Evolutionary conservation across 2,113 vertebrate genomes (phyloP), one percentile per base, ranked within the genome.

Genomic region (Salvator merianae): DNA sequence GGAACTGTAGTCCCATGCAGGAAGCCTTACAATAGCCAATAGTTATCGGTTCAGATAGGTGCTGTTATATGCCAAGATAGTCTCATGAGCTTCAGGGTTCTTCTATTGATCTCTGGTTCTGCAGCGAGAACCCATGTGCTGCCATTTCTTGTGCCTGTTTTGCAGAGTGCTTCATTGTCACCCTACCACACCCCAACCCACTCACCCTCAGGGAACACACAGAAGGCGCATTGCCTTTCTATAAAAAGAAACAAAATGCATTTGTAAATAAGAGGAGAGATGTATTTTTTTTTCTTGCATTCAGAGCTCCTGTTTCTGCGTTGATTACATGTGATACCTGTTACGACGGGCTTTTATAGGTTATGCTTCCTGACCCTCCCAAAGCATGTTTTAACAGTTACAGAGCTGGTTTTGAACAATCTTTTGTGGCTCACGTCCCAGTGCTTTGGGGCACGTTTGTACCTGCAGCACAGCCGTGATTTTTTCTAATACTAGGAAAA

Each of bases 361-460:
- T 87, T 79, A 89, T 87, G 88, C 86, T 90, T 88, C 87, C 90
- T 89, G 88, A 77, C 88, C 90, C 89, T 87, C 82, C 93, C 83
- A 14, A 20, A 0, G 89, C 86, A 79, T 87, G 0, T 86, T 91
- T 75, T 47, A 85, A 90, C 73, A 90, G 89, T 83, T 13, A 84
- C 86, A 5, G 72, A 76, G 26, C 5, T 0, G 88, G 65, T 89
- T 90, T 28, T 0, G 77, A 89, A 83, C 0, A 13, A 30, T 1
- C 18, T 89, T 91, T 90, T 85, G 66, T 83, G 79, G 85, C 90
- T 88, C 82, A 90, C 68, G 1, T 4, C 50, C 40, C 38, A 82
- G 74, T 75, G 88, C 82, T 73, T 0, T 3, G 16, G 76, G 81
- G 82, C 90, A 83, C 75, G 88, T 90, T 70, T 32, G 73, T 86